Evolutionary conservation across 2,888 invertebrate genomes (phyloP).

Genomic region (Tiphia femorata): DNA sequence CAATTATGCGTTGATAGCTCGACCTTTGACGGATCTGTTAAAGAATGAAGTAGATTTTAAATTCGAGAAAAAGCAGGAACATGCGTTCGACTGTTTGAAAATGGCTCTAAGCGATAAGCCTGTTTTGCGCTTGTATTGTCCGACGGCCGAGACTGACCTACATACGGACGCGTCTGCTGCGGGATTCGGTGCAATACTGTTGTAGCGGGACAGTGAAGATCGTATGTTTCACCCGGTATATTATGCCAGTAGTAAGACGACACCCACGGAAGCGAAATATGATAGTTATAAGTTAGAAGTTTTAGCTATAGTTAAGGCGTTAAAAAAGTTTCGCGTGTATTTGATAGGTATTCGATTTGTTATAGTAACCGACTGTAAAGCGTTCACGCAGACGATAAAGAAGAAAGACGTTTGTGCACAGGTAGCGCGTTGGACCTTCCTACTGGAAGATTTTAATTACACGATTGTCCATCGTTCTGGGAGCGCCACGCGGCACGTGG

Average conservation of each 20-base stretch:
- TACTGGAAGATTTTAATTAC: slow-evolving; percentile 1
- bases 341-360: slow-evolving; percentile 1
- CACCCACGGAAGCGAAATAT: background rate
- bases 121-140: background rate
- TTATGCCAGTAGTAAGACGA: background rate
- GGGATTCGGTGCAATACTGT: background rate
- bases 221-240: background rate
- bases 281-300: background rate
- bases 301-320: background rate
- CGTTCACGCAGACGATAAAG: slow-evolving; percentile 1
- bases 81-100: background rate
- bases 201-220: background rate
- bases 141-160: background rate
- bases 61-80: background rate
- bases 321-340: background rate
- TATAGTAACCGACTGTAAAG: slow-evolving; percentile 1
- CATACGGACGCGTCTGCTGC: background rate
- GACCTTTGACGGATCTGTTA: no score
- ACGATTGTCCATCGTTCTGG: slow-evolving; percentile 2
- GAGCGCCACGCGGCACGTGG: slow-evolving; percentile 9
- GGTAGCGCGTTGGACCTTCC: background rate
- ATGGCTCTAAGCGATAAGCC: background rate
- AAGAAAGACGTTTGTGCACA: background rate
- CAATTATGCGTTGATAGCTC: background rate
- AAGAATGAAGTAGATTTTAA: background rate